phyloP scores from a whole-genome alignment of 2,113 vertebrate genomes.

The Ictalurus furcatus region DNA sequence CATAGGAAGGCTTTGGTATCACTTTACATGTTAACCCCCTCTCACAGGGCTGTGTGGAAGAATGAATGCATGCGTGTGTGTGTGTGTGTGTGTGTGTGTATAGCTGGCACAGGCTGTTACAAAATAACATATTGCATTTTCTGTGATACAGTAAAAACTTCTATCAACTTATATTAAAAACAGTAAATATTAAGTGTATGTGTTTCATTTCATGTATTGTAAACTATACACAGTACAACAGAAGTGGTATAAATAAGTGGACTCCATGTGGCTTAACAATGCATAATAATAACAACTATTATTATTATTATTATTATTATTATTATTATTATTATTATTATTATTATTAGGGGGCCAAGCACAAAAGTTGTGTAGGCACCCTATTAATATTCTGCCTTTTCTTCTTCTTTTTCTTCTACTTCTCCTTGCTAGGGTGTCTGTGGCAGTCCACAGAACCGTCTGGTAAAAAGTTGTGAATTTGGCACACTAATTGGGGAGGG shows the following conservation, averaged over 20 bases:
- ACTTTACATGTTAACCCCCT: not conserved
- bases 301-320: not conserved
- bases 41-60: not conserved
- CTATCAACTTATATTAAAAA: not conserved
- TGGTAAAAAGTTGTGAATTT: too few relatives aligned
- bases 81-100: not conserved
- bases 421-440: too few relatives aligned
- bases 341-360: too few relatives aligned
- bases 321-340: not conserved
- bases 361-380: too few relatives aligned
- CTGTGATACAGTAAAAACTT: conserved; percentile 23
- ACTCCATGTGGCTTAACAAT: not conserved
- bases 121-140: conserved; percentile 17
- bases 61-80: not conserved
- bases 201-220: not conserved
- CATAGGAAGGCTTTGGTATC: not conserved
- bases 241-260: not conserved
- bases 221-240: not conserved
- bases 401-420: too few relatives aligned
- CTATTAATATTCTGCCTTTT: too few relatives aligned
- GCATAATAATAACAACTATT: not conserved
- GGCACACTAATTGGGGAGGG: too few relatives aligned
- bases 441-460: too few relatives aligned
- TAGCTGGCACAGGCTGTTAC: conserved; percentile 8
- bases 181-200: not conserved